Evolutionary conservation across 1,140 invertebrate genomes (phyloP).

Genomic region (Marisa cornuarietis): DNA sequence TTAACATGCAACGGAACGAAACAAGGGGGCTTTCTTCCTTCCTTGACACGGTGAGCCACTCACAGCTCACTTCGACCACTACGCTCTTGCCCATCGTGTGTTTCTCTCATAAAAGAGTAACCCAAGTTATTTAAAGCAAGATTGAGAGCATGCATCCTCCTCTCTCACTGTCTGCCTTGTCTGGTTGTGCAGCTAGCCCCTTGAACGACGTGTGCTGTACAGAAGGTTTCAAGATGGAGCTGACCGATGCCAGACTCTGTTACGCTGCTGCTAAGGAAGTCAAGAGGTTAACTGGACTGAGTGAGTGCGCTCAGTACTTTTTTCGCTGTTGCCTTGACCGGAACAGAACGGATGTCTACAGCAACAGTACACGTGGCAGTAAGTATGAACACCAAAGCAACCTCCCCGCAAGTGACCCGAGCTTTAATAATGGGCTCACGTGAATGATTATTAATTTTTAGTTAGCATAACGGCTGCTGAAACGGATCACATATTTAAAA

Average conservation of each 20-base stretch:
- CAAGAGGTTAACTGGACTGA: conserved; percentile 25
- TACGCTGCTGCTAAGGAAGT: conserved; percentile 27
- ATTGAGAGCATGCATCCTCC: too few relatives aligned
- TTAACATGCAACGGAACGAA: too few relatives aligned
- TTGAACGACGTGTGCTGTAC: conserved; percentile 30
- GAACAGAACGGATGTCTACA: conserved; percentile 10
- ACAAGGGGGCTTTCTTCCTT: too few relatives aligned
- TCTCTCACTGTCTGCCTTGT: too few relatives aligned
- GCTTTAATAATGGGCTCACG: too few relatives aligned
- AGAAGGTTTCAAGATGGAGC: conserved; percentile 24
- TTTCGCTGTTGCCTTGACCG: conserved; percentile 33
- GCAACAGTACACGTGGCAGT: conserved; percentile 15
- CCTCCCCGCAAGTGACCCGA: too few relatives aligned
- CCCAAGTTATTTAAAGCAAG: too few relatives aligned
- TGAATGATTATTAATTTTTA: not conserved
- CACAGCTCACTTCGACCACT: too few relatives aligned
- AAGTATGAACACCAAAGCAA: conserved; percentile 1
- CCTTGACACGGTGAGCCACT: too few relatives aligned
- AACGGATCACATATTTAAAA: too few relatives aligned
- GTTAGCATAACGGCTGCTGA: not conserved
- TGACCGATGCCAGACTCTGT: conserved; percentile 25
- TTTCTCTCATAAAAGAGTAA: too few relatives aligned
- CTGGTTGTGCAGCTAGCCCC: conserved; percentile 4
- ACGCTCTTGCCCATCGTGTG: too few relatives aligned
- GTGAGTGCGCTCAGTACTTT: conserved; percentile 31